Evolutionary conservation across 1,140 invertebrate genomes (phyloP).

Genomic region (Maconellicoccus hirsutus): DNA sequence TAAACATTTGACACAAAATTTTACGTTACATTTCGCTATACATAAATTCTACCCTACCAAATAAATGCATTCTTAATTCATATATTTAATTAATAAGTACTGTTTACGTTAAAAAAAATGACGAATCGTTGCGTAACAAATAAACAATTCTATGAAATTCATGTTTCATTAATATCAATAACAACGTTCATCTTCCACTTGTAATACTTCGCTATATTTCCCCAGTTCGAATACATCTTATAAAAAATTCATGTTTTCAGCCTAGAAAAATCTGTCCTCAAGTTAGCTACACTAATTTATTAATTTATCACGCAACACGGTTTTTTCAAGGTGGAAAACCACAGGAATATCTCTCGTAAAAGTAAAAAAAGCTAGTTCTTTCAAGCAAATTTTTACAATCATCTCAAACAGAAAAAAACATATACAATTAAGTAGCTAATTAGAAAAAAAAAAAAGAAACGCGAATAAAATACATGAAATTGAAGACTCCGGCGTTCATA

Average conservation of each 20-base stretch:
- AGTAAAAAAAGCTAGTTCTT: too few species aligned
- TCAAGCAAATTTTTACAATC: too few species aligned
- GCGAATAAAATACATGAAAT: background rate
- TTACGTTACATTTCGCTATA: background rate
- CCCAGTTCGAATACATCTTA: too few species aligned
- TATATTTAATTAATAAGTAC: background rate
- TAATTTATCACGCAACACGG: background rate
- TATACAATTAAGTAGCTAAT: background rate
- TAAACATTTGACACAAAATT: background rate
- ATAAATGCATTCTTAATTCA: background rate
- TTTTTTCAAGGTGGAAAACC: too few species aligned
- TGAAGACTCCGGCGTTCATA: background rate
- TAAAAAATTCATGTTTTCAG: too few species aligned
- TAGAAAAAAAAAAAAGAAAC: background rate
- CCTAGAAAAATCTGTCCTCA: too few species aligned
- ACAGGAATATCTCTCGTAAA: too few species aligned
- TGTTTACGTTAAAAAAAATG: background rate
- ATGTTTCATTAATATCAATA: too few species aligned
- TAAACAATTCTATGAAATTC: background rate
- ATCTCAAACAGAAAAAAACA: too few species aligned
- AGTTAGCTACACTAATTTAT: background rate
- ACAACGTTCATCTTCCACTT: too few species aligned
- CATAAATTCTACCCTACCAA: background rate
- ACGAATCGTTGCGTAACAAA: background rate
- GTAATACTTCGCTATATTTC: too few species aligned